Evolutionary conservation across 2,797 vertebrate genomes (phyloP).

Genomic region (Hafferia zeledoni): DNA sequence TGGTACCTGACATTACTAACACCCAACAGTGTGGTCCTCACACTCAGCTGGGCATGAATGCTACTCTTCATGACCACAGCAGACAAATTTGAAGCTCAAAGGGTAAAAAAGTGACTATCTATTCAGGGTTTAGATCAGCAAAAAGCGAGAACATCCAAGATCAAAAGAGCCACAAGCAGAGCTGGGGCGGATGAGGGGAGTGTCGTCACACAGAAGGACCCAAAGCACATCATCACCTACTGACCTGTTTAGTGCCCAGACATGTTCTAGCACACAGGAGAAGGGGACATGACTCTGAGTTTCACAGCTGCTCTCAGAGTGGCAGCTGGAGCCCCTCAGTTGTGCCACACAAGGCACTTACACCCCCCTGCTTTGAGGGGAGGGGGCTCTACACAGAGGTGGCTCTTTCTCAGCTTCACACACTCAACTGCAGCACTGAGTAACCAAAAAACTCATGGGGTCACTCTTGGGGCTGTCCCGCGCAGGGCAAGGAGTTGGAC

Average conservation of each 20-base stretch:
- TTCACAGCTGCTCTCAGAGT: background rate
- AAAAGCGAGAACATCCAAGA: background rate
- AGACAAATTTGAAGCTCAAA: background rate
- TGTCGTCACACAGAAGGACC: background rate
- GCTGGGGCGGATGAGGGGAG: background rate
- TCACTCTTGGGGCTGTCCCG: background rate
- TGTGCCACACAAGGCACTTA: background rate
- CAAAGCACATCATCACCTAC: background rate
- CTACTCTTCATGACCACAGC: background rate
- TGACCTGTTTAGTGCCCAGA: background rate
- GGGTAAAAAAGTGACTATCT: background rate
- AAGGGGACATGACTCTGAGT: background rate
- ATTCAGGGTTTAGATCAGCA: background rate
- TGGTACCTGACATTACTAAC: background rate
- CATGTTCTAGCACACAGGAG: background rate
- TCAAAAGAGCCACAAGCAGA: conserved; percentile 37
- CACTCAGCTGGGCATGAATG: background rate
- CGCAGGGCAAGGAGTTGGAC: background rate
- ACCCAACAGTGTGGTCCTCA: background rate
- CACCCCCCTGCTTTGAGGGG: background rate
- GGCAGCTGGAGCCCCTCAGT: background rate
- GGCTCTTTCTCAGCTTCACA: background rate
- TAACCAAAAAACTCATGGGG: background rate
- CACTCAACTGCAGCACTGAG: background rate
- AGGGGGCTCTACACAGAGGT: background rate